Evolutionary conservation across 2,113 vertebrate species (phyloP).

Genomic region (Dasyurus viverrinus): DNA sequence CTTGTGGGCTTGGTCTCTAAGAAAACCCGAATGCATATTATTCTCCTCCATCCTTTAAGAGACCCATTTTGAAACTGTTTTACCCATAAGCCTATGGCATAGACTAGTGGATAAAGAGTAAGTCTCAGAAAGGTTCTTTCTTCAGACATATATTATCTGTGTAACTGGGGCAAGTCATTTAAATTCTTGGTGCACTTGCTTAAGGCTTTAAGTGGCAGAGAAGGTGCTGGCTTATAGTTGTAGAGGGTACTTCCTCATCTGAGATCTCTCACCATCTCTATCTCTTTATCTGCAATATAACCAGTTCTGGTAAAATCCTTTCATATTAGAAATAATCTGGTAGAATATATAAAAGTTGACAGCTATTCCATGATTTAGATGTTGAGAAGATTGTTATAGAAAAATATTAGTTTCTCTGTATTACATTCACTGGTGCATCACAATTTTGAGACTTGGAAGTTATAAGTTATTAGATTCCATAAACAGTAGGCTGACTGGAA

Average conservation of each 20-base stretch:
- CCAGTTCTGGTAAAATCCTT: conserved; percentile 24
- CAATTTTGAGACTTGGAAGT: conserved; percentile 59
- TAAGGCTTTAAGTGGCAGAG: background rate
- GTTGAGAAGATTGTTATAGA: conserved; percentile 57
- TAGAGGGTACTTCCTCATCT: background rate
- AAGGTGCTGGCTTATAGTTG: background rate
- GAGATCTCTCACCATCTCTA: background rate
- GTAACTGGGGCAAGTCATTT: background rate
- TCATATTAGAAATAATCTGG: conserved; percentile 36
- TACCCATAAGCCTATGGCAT: background rate
- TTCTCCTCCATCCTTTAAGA: conserved; percentile 4
- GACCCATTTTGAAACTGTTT: background rate
- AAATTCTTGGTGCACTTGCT: too few relatives aligned
- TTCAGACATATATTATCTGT: background rate
- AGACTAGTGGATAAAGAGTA: background rate
- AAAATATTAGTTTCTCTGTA: conserved; percentile 51
- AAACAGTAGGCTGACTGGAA: conserved; percentile 29
- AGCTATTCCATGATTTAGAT: conserved; percentile 40
- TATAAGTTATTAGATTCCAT: conserved; percentile 51
- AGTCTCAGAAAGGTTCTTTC: background rate
- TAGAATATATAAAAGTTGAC: conserved; percentile 52
- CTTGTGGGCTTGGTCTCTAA: background rate
- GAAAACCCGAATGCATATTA: conserved; percentile 13
- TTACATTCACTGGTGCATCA: conserved; percentile 59
- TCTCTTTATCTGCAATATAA: background rate